A percentile compares a stretch with the other conserved stretches of the same genome.
phyloP scores from a whole-genome alignment of 2,888 invertebrate species.

The Odiellus spinosus region DNA sequence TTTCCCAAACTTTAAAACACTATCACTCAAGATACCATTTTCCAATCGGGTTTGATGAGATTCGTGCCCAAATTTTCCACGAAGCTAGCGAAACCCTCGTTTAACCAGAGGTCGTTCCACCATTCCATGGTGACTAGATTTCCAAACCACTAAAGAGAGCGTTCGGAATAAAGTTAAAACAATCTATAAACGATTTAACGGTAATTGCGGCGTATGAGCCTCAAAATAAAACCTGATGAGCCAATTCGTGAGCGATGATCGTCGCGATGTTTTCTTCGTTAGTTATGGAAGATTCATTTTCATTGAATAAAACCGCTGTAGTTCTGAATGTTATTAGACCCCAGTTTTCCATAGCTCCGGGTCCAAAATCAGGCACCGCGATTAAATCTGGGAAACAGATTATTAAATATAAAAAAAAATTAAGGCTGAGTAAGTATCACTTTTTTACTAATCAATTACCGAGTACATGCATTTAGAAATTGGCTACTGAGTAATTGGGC shows the following conservation, averaged over 20 bases:
- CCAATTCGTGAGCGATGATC: conserved; percentile 50
- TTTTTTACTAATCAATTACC: conserved; percentile 40
- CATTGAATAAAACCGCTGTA: conserved; percentile 47
- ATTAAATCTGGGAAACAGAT: conserved; percentile 47
- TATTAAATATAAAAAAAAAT: no score
- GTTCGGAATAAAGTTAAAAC: conserved; percentile 29
- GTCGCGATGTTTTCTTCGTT: conserved; percentile 50
- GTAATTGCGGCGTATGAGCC: no score
- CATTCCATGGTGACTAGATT: conserved; percentile 20
- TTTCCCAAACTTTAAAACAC: neutral
- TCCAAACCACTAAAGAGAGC: conserved; percentile 17
- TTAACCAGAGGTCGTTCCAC: conserved; percentile 56
- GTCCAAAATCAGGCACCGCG: conserved; percentile 40
- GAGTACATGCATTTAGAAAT: conserved; percentile 25
- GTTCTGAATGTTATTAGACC: conserved; percentile 61
- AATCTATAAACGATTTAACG: no score
- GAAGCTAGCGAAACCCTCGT: conserved; percentile 42
- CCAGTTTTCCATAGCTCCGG: conserved; percentile 71
- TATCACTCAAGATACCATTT: conserved; percentile 31
- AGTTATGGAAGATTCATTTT: conserved; percentile 44
- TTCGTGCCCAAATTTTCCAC: conserved; percentile 54
- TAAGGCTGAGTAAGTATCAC: neutral
- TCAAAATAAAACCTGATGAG: conserved; percentile 55
- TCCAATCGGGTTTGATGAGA: conserved; percentile 48
- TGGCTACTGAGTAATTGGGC: no score